Percentiles rank a stretch among this genome's conserved stretches.
Conservation (phyloP, 2,797 vertebrate species). For the Molossus alvarezi region DNA sequence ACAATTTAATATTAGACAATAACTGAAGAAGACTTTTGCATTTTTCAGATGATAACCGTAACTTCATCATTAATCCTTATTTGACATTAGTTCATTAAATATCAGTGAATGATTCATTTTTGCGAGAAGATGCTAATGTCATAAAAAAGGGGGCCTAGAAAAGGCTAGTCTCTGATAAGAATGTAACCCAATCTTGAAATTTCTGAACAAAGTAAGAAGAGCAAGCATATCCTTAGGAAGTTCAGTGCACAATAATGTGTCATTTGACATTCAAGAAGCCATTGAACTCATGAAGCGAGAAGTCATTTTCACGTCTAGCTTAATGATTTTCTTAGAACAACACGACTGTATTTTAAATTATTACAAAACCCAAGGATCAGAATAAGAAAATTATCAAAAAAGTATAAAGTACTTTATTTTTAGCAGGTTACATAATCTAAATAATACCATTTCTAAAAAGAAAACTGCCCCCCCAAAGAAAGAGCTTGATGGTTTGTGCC, state of each 20-base stretch:
- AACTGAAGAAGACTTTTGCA: neutral
- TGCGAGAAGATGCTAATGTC: neutral
- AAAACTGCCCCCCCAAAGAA: neutral
- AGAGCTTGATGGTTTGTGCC: neutral
- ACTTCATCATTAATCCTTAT: neutral
- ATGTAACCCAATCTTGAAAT: neutral
- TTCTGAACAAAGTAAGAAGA: neutral
- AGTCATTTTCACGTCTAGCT: neutral
- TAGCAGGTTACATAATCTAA: neutral
- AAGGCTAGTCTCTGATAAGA: neutral
- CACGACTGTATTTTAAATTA: neutral
- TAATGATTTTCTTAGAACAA: neutral
- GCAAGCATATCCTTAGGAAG: neutral
- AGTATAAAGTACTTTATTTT: neutral
- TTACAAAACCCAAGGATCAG: neutral
- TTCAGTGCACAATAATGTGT: neutral
- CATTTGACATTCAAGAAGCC: neutral
- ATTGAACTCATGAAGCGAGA: neutral
- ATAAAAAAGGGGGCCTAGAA: neutral
- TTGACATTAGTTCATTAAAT: slow-evolving; percentile 11
- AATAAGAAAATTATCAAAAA: neutral
- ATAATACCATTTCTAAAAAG: neutral
- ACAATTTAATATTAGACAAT: neutral
- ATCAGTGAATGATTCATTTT: neutral
- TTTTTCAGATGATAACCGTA: neutral